These are phyloP conservation scores for Hyperoplus lanceolatus DNA, from an alignment of 2,797 vertebrate genomes.

Conservation along the genomic window DNA sequence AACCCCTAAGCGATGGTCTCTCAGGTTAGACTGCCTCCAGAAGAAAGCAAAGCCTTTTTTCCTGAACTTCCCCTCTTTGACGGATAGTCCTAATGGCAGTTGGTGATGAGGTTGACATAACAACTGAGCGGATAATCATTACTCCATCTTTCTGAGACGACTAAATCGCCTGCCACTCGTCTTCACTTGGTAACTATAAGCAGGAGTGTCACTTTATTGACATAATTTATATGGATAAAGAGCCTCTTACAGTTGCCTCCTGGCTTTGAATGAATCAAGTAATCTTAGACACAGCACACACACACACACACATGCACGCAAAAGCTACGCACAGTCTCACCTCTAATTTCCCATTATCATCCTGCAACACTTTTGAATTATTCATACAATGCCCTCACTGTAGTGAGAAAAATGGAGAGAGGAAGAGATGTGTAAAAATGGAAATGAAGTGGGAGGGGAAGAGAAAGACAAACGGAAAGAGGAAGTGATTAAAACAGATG, in stretches of 20 bases:
- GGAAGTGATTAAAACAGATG: constrained; percentile 39
- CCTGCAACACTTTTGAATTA: constrained; percentile 72
- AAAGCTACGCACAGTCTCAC: constrained; percentile 61
- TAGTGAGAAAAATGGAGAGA: constrained; percentile 51
- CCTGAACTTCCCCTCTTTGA: constrained; percentile 39
- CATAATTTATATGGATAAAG: constrained; percentile 77
- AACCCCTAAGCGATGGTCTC: no score
- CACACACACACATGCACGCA: constrained; percentile 41
- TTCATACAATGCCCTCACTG: constrained; percentile 67
- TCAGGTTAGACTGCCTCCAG: constrained; percentile 1
- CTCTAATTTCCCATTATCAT: constrained; percentile 81
- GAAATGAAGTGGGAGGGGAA: constrained; percentile 53
- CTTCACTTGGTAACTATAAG: constrained; percentile 64
- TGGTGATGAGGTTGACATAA: constrained; percentile 69
- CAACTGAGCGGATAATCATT: constrained; percentile 62
- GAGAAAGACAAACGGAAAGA: constrained; percentile 20
- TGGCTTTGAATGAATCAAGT: constrained; percentile 68
- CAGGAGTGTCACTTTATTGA: constrained; percentile 78
- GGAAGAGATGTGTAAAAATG: constrained; percentile 46
- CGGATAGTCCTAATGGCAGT: constrained; percentile 54
- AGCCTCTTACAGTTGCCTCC: constrained; percentile 68
- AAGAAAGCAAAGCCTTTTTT: constrained; percentile 3
- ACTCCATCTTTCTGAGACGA: constrained; percentile 56
- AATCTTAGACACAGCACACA: constrained; percentile 30
- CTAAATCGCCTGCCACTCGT: constrained; percentile 65